Conservation (phyloP, 2,113 vertebrate species). For the Carassius gibelio region DNA sequence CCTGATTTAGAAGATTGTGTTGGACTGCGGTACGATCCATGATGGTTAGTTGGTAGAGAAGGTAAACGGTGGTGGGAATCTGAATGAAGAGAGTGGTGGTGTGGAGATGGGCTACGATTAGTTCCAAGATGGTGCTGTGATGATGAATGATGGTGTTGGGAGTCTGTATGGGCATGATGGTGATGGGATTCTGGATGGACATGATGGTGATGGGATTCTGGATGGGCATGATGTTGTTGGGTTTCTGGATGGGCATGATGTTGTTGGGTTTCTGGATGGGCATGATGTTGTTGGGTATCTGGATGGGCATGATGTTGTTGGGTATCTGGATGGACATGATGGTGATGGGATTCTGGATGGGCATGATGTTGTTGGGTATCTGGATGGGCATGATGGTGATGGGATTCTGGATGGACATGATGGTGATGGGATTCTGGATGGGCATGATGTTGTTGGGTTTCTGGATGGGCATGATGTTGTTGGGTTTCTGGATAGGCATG, state of each 20-base stretch:
- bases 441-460: neutral
- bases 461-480: neutral
- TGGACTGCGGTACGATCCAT: slow-evolving; percentile 3
- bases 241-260: neutral
- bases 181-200: slow-evolving; percentile 19
- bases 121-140: slow-evolving; percentile 48
- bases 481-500: neutral
- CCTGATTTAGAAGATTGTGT: neutral
- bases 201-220: slow-evolving; percentile 11
- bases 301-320: slow-evolving; percentile 1
- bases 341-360: slow-evolving; percentile 28
- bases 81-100: slow-evolving; percentile 25
- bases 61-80: slow-evolving; percentile 21
- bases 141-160: slow-evolving; percentile 1
- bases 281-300: slow-evolving; percentile 11
- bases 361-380: slow-evolving; percentile 10
- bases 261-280: slow-evolving; percentile 12
- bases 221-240: neutral
- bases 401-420: slow-evolving; percentile 9
- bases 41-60: slow-evolving; percentile 8
- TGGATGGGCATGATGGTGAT: slow-evolving; percentile 1
- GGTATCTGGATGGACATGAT: neutral
- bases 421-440: slow-evolving; percentile 8
- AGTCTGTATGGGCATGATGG: neutral
- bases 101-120: slow-evolving; percentile 10